These are phyloP conservation scores for Helicoverpa zea DNA, from an alignment of 1,140 invertebrate genomes.

Conservation along the genomic window DNA sequence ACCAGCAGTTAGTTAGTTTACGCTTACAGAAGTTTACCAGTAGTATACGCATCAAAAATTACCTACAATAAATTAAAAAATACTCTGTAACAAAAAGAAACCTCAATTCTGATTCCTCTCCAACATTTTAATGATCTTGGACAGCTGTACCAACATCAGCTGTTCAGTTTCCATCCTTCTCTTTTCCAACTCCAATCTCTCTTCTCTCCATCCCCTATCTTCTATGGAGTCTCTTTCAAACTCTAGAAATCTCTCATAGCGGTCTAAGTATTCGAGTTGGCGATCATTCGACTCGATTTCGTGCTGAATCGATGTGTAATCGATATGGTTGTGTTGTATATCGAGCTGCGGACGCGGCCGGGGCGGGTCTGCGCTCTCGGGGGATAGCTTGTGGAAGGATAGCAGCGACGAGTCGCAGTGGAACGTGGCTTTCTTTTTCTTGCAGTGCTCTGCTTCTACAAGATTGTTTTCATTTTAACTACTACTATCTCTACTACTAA, in stretches of 20 bases:
- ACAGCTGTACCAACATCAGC: constrained; percentile 64
- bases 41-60: too few relatives aligned
- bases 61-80: too few relatives aligned
- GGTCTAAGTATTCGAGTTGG: constrained; percentile 31
- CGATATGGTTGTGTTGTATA: too few relatives aligned
- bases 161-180: constrained; percentile 58
- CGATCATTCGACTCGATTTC: constrained; percentile 38
- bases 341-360: too few relatives aligned
- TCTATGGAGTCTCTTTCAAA: constrained; percentile 27
- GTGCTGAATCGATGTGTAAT: neutral
- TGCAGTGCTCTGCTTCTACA: constrained; percentile 54
- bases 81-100: too few relatives aligned
- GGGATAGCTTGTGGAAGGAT: constrained; percentile 57
- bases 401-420: constrained; percentile 62
- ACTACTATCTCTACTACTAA: too few relatives aligned
- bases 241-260: constrained; percentile 25
- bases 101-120: constrained; percentile 72
- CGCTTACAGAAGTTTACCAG: too few relatives aligned
- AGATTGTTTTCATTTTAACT: neutral
- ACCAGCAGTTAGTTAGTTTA: too few relatives aligned
- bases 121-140: constrained; percentile 69
- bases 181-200: constrained; percentile 36
- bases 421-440: constrained; percentile 61
- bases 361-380: constrained; percentile 24
- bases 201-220: constrained; percentile 43